Percentiles rank a stretch among this genome's conserved stretches.
Evolutionary conservation across 2,797 vertebrate species (phyloP).

Genomic region (Sebastes dallii): DNA sequence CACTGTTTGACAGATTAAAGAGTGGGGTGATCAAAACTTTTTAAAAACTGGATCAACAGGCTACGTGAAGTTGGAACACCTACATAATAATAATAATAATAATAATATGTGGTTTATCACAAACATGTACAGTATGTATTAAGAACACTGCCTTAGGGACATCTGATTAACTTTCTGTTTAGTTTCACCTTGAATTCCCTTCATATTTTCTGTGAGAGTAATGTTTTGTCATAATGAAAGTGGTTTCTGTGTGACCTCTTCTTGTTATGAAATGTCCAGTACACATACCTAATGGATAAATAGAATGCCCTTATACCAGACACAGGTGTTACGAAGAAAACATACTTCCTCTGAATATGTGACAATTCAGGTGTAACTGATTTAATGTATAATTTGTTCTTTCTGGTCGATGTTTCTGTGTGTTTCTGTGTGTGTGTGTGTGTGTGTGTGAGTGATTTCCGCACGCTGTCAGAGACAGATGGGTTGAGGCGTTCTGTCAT

Average conservation of each 20-base stretch:
- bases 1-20: neutral
- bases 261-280: neutral
- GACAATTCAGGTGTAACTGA: neutral
- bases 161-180: neutral
- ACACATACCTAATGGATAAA: neutral
- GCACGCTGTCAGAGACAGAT: constrained; percentile 48
- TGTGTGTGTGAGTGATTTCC: constrained; percentile 6
- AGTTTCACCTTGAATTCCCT: neutral
- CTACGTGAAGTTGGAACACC: neutral
- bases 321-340: neutral
- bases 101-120: neutral
- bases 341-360: neutral
- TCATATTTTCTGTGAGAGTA: neutral
- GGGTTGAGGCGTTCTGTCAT: constrained; percentile 58
- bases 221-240: neutral
- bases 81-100: neutral
- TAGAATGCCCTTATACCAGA: neutral
- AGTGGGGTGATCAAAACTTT: neutral
- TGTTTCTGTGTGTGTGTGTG: neutral
- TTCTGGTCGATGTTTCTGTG: neutral
- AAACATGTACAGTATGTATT: neutral
- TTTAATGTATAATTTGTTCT: neutral
- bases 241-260: neutral
- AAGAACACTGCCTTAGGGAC: neutral
- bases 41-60: neutral